Evolutionary conservation across 2,113 vertebrate genomes (phyloP).

Genomic region (Gracilinanus agilis): DNA sequence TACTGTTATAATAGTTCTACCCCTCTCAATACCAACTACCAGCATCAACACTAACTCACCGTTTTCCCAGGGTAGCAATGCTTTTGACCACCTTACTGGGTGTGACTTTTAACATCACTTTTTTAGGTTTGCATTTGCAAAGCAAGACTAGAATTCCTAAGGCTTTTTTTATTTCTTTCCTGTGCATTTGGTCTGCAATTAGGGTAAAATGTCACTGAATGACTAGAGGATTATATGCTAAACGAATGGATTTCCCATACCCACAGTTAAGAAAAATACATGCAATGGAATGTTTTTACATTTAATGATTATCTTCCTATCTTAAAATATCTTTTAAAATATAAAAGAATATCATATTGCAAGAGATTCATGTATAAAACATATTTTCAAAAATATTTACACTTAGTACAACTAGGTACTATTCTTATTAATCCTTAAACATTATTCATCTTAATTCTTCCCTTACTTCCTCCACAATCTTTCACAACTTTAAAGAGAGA

Average conservation of each 20-base stretch:
- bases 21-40: background rate
- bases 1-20: background rate
- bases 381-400: constrained; percentile 15
- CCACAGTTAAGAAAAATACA: background rate
- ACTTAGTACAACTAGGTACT: background rate
- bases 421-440: constrained; percentile 19
- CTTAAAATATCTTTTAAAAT: constrained; percentile 1
- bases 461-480: background rate
- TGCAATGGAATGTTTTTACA: background rate
- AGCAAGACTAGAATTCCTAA: no score
- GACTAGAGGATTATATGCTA: background rate
- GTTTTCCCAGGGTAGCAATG: background rate
- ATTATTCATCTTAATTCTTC: constrained; percentile 12
- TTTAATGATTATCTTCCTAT: constrained; percentile 18
- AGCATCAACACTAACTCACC: background rate
- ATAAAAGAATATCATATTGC: constrained; percentile 7
- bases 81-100: background rate
- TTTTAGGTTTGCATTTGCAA: constrained; percentile 1
- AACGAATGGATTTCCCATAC: background rate
- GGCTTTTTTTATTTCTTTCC: constrained; percentile 13
- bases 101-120: constrained; percentile 12
- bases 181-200: background rate
- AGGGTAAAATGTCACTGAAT: constrained; percentile 10
- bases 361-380: background rate
- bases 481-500: constrained; percentile 20